Evolutionary conservation across 2,113 vertebrate genomes (phyloP).

Genomic region (Rostratula benghalensis): DNA sequence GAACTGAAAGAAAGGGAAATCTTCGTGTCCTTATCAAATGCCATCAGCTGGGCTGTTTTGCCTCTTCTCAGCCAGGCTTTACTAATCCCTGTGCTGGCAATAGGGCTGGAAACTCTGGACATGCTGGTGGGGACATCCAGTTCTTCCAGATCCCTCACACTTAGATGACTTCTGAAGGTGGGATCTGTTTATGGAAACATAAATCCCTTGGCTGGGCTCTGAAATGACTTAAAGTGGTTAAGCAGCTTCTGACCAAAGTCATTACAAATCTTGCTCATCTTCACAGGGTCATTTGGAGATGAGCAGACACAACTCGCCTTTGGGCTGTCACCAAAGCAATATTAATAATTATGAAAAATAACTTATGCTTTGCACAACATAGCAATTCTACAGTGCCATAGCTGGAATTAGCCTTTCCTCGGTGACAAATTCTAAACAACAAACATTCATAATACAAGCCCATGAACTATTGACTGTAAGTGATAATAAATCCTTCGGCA

Average conservation of each 20-base stretch:
- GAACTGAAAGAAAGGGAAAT: background rate
- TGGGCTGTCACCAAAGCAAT: conserved; percentile 31
- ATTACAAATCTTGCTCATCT: conserved; percentile 8
- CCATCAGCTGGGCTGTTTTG: background rate
- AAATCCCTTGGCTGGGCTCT: conserved; percentile 17
- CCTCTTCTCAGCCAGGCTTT: background rate
- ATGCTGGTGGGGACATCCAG: background rate
- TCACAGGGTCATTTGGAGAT: conserved; percentile 21
- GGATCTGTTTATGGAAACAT: background rate
- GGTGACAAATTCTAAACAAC: conserved; percentile 11
- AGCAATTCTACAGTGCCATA: background rate
- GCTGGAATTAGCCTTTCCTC: conserved; percentile 5
- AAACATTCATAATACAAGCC: background rate
- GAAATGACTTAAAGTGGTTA: background rate
- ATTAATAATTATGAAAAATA: conserved; percentile 47
- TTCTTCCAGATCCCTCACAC: background rate
- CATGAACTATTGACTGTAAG: conserved; percentile 6
- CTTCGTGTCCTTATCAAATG: background rate
- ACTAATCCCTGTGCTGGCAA: background rate
- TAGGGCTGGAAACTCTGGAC: background rate
- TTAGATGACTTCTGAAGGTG: background rate
- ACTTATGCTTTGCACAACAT: background rate
- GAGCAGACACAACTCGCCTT: background rate
- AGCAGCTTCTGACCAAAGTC: conserved; percentile 4
- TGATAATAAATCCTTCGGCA: conserved; percentile 43